These are phyloP conservation scores for Rhinogobio ventralis DNA, from an alignment of 2,797 vertebrate species.

Conservation along the genomic window DNA sequence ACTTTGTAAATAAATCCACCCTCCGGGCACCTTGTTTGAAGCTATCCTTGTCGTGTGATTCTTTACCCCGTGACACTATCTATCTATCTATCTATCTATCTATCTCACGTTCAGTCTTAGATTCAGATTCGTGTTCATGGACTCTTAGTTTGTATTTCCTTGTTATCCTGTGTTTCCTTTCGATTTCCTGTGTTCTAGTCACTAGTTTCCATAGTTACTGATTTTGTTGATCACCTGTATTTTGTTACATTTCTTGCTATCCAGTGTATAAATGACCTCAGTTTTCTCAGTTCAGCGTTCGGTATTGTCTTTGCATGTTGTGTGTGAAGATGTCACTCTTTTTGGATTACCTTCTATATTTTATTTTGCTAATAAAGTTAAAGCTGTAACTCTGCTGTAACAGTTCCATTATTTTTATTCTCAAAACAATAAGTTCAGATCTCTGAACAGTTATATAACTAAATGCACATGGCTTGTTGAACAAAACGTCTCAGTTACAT, in stretches of 20 bases:
- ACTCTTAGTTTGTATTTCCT: neutral
- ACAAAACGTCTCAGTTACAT: too few relatives aligned
- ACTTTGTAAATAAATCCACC: too few relatives aligned
- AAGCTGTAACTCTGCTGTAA: neutral
- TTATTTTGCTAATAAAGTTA: neutral
- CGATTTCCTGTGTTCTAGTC: neutral
- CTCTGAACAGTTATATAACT: too few relatives aligned
- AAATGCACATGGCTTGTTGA: too few relatives aligned
- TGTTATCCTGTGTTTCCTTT: neutral
- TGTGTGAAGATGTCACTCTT: neutral
- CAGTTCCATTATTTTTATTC: too few relatives aligned
- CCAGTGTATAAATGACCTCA: too few relatives aligned
- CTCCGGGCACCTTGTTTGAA: too few relatives aligned
- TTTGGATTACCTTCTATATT: neutral
- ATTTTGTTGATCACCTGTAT: neutral
- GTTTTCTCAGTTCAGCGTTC: neutral
- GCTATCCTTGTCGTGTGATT: too few relatives aligned
- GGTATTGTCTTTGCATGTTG: neutral
- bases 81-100: neutral
- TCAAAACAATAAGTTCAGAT: too few relatives aligned
- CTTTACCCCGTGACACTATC: too few relatives aligned
- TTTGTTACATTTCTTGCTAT: neutral
- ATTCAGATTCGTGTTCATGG: neutral
- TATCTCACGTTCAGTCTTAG: neutral
- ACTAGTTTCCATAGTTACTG: too few relatives aligned